Conservation (phyloP, 2,797 vertebrate species). For the Tarsius wallacei region DNA sequence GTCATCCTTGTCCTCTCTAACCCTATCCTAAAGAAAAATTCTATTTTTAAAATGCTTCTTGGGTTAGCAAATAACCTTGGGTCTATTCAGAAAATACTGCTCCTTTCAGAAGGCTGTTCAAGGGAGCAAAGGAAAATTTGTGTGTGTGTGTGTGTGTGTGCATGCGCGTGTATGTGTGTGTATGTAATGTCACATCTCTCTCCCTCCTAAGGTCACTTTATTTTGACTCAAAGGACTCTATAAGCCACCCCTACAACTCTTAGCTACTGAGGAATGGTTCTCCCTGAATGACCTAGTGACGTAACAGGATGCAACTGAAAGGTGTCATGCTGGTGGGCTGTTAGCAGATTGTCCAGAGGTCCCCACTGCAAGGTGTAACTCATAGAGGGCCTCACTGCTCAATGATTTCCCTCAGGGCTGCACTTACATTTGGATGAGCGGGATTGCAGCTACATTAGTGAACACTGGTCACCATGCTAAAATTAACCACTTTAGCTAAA, state of each 20-base stretch:
- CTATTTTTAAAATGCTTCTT: neutral
- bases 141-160: neutral
- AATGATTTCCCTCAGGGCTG: constrained; percentile 70
- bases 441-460: constrained; percentile 88
- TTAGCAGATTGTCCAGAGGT: neutral
- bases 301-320: neutral
- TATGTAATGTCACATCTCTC: neutral
- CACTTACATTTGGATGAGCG: constrained; percentile 82
- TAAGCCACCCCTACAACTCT: neutral
- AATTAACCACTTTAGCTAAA: constrained; percentile 99
- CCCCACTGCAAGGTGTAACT: constrained; percentile 61
- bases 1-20: neutral
- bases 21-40: neutral
- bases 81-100: neutral
- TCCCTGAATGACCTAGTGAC: neutral
- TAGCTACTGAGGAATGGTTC: neutral
- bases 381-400: neutral
- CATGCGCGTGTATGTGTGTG: neutral
- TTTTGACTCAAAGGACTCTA: neutral
- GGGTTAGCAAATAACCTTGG: neutral
- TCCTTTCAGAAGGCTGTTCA: neutral
- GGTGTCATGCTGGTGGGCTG: neutral
- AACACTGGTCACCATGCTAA: constrained; percentile 88
- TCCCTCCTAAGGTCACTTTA: neutral
- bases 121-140: neutral